Percentiles rank a stretch among this genome's conserved stretches.
Evolutionary conservation across 2,888 invertebrate species (phyloP).

Genomic region (Mesodorylaimus sp.): DNA sequence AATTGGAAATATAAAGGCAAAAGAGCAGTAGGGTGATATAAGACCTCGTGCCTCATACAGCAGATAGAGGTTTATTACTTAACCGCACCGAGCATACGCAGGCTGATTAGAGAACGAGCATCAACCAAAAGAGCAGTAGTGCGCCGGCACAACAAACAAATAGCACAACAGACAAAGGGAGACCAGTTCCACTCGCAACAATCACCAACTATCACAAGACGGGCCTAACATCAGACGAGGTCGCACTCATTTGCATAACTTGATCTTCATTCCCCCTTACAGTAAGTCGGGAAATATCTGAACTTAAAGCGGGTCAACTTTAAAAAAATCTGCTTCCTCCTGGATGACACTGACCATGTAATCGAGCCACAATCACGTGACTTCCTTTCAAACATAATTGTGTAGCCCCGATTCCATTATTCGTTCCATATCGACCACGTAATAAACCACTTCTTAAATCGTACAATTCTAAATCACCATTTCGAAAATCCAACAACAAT

Average conservation of each 20-base stretch:
- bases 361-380: slow-evolving; percentile 17
- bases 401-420: slow-evolving; percentile 1
- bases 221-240: not conserved
- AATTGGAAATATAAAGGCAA: too few species aligned
- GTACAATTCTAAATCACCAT: slow-evolving; percentile 64
- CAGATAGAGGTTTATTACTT: too few species aligned
- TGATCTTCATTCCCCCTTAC: not conserved
- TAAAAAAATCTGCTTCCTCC: slow-evolving; percentile 9
- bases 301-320: not conserved
- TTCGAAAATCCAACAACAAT: slow-evolving; percentile 73
- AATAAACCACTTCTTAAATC: not conserved
- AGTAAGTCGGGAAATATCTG: not conserved
- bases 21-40: too few species aligned
- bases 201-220: slow-evolving; percentile 10
- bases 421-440: not conserved
- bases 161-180: too few species aligned
- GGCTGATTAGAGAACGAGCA: too few species aligned
- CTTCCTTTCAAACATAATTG: slow-evolving; percentile 12
- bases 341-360: slow-evolving; percentile 21
- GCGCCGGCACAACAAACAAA: too few species aligned
- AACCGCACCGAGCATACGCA: too few species aligned
- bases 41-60: too few species aligned
- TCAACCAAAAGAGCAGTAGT: too few species aligned
- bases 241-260: not conserved
- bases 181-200: too few species aligned